phyloP scores from a whole-genome alignment of 2,113 vertebrate genomes.

The Platichthys stellatus region DNA sequence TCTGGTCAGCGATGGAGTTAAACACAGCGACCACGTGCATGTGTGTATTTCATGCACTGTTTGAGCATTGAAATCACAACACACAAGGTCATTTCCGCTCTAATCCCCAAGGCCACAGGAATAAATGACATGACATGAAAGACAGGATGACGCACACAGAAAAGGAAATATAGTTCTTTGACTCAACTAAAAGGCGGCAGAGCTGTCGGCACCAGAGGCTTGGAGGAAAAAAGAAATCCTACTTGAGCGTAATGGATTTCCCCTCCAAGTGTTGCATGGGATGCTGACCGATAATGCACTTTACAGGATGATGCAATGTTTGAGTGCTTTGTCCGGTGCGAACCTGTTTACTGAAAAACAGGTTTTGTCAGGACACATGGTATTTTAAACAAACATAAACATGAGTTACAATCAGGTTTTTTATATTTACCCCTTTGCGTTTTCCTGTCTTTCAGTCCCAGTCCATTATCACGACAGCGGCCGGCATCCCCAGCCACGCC shows the following conservation, averaged over 20 bases:
- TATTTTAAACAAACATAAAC: slow-evolving; percentile 1
- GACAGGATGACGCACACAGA: slow-evolving; percentile 7
- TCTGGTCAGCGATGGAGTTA: neutral
- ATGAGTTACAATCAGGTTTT: neutral
- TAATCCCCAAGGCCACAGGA: slow-evolving; percentile 21
- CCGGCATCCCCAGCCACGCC: slow-evolving; percentile 85
- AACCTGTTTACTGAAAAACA: slow-evolving; percentile 13
- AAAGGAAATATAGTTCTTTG: slow-evolving; percentile 16
- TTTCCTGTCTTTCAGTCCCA: slow-evolving; percentile 71
- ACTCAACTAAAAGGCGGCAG: slow-evolving; percentile 39
- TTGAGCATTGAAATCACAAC: slow-evolving; percentile 9
- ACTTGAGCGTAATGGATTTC: slow-evolving; percentile 52
- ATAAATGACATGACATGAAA: slow-evolving; percentile 32
- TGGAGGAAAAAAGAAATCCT: neutral
- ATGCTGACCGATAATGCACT: slow-evolving; percentile 31
- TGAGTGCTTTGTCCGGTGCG: slow-evolving; percentile 14
- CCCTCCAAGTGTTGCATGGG: slow-evolving; percentile 19
- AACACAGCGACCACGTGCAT: slow-evolving; percentile 5
- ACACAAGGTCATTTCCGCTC: slow-evolving; percentile 16
- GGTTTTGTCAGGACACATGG: slow-evolving; percentile 21
- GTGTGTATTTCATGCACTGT: slow-evolving; percentile 5
- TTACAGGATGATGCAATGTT: slow-evolving; percentile 44
- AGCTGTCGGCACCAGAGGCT: slow-evolving; percentile 19
- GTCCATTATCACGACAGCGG: slow-evolving; percentile 86
- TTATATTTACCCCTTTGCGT: neutral